Evolutionary conservation across 2,113 vertebrate species (phyloP).

Genomic region (Puffinus mauretanicus): DNA sequence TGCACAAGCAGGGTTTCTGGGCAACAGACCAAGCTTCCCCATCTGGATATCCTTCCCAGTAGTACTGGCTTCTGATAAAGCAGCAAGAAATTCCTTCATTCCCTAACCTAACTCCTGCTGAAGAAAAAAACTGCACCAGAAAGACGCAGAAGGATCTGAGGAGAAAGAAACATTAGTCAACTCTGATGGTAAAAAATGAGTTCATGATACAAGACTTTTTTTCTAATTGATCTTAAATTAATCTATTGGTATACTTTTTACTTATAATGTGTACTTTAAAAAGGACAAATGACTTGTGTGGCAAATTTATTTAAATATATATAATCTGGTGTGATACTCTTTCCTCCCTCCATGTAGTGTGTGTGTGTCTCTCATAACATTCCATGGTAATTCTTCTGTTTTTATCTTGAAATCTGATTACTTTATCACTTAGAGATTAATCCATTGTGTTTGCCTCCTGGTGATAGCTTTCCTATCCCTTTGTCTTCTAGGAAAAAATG

Average conservation of each 20-base stretch:
- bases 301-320: not conserved
- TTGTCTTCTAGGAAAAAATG: not conserved
- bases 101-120: not conserved
- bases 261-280: not conserved
- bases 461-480: not conserved
- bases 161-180: not conserved
- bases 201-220: not conserved
- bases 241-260: not conserved
- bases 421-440: conserved; percentile 17
- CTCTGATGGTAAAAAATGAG: not conserved
- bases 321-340: not conserved
- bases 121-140: not conserved
- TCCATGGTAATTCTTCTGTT: not conserved
- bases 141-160: not conserved
- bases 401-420: conserved; percentile 29
- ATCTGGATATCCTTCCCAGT: conserved; percentile 12
- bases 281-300: not conserved
- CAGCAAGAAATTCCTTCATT: not conserved
- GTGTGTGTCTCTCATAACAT: not conserved
- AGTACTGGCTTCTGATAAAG: not conserved
- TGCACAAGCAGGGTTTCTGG: not conserved
- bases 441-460: not conserved
- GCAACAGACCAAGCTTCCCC: conserved; percentile 11
- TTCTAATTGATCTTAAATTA: not conserved
- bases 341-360: not conserved